phyloP scores from a whole-genome alignment of 2,113 vertebrate species.

The Platysternon megacephalum region DNA sequence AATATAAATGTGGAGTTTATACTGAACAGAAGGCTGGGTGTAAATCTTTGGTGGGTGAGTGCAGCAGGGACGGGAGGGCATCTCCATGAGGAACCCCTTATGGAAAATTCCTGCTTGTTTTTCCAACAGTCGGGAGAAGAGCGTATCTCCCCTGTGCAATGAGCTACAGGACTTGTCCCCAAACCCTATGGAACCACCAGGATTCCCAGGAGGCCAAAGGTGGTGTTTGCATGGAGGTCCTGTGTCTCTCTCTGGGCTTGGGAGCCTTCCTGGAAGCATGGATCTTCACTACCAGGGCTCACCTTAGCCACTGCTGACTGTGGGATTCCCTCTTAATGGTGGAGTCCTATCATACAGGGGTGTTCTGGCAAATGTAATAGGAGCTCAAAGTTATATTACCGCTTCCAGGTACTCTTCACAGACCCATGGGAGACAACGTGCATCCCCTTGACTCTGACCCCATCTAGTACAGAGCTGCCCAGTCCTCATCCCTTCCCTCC shows the following conservation, averaged over 20 bases:
- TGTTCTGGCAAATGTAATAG: neutral
- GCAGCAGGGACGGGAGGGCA: neutral
- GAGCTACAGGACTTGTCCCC: neutral
- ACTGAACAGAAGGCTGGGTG: neutral
- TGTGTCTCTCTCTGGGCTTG: neutral
- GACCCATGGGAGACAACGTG: neutral
- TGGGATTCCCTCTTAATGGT: neutral
- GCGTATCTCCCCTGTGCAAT: too few species aligned
- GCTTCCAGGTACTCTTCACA: neutral
- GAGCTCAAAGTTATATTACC: neutral
- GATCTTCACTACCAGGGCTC: neutral
- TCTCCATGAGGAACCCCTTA: neutral
- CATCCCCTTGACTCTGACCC: neutral
- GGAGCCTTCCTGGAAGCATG: neutral
- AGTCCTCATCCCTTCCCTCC: neutral
- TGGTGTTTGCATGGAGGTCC: neutral
- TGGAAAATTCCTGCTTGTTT: neutral
- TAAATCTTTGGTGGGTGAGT: neutral
- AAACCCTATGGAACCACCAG: neutral
- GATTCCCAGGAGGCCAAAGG: neutral
- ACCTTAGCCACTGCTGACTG: neutral
- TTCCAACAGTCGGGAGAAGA: neutral
- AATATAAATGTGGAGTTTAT: neutral
- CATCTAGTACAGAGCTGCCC: neutral
- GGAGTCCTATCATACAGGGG: neutral